Conservation (phyloP, 2,797 vertebrate species). For the Chrosomus eos region DNA sequence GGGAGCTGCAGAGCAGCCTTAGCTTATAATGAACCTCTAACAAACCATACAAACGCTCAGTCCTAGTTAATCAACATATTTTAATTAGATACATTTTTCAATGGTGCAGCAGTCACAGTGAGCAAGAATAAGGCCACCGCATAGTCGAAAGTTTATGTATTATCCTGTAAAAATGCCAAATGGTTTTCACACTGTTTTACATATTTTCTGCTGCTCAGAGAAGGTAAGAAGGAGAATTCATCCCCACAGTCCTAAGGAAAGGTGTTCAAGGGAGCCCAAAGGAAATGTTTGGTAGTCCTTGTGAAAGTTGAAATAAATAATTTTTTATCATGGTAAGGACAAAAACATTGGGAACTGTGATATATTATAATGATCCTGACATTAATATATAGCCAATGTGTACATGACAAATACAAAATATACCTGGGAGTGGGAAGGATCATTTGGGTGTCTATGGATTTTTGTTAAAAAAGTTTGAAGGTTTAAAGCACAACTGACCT, state of each 20-base stretch:
- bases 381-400: neutral
- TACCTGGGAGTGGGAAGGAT: neutral
- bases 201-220: slow-evolving; percentile 11
- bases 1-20: slow-evolving; percentile 36
- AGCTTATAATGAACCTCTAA: slow-evolving; percentile 62
- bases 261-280: neutral
- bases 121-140: slow-evolving; percentile 16
- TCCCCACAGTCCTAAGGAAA: neutral
- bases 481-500: slow-evolving; percentile 1
- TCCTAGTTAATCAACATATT: slow-evolving; percentile 62
- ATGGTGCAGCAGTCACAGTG: slow-evolving; percentile 21
- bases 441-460: neutral
- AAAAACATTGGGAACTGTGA: neutral
- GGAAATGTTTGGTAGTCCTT: neutral
- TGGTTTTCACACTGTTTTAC: slow-evolving; percentile 24
- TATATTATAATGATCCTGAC: neutral
- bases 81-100: slow-evolving; percentile 62
- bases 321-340: neutral
- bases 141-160: neutral
- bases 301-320: neutral
- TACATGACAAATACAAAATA: neutral
- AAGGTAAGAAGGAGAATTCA: slow-evolving; percentile 8
- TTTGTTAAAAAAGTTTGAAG: neutral
- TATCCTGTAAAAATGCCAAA: neutral
- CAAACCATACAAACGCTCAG: slow-evolving; percentile 52